Evolutionary conservation across 2,888 invertebrate genomes (phyloP).

Genomic region (Adelphocoris suturalis): DNA sequence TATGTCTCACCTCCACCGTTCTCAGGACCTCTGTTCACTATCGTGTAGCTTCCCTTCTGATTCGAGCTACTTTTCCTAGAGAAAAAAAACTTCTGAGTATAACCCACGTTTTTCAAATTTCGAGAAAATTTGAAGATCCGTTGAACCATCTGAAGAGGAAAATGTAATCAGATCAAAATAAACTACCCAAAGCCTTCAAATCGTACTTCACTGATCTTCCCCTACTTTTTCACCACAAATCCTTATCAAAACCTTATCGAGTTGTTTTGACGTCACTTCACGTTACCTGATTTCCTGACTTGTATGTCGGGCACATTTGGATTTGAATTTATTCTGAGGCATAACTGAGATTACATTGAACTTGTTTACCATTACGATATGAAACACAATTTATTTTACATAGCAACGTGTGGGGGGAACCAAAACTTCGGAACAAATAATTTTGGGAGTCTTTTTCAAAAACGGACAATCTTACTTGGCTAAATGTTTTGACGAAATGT

Average conservation of each 20-base stretch:
- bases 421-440: no score
- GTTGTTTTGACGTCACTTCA: no score
- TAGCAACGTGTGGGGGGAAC: no score
- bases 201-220: neutral
- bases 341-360: neutral
- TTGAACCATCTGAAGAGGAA: conserved; percentile 67
- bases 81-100: conserved; percentile 56
- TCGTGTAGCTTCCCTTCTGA: conserved; percentile 75
- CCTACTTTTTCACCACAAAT: neutral
- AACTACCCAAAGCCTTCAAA: neutral
- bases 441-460: no score
- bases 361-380: neutral
- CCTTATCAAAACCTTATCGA: no score
- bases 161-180: conserved; percentile 32
- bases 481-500: no score
- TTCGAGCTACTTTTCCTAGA: conserved; percentile 74
- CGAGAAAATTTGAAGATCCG: conserved; percentile 60
- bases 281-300: conserved; percentile 2
- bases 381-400: neutral
- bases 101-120: conserved; percentile 60
- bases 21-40: conserved; percentile 74
- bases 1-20: conserved; percentile 72
- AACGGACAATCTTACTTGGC: no score
- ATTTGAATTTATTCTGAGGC: conserved; percentile 18
- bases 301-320: conserved; percentile 1